Conservation (phyloP, 2,888 invertebrate genomes). For the Temnothorax rugatulus region DNA sequence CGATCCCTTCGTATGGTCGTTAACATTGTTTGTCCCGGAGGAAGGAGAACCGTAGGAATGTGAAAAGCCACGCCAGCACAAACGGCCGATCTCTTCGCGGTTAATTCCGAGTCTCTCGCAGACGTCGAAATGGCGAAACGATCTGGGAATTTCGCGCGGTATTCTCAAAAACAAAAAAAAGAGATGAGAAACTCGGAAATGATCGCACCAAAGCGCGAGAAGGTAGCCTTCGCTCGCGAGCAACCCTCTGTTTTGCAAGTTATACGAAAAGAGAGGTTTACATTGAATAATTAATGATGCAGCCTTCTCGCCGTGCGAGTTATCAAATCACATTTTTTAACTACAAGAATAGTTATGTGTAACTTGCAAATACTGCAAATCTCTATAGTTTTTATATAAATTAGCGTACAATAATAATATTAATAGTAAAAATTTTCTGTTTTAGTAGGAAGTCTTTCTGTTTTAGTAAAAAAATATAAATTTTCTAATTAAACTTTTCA, state of each 20-base stretch:
- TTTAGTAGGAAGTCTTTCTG: background rate
- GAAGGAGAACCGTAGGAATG: constrained; percentile 72
- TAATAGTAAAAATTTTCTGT: background rate
- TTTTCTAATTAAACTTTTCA: background rate
- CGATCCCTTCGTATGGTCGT: constrained; percentile 76
- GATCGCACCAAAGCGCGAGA: background rate
- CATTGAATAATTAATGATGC: background rate
- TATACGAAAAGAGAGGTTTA: background rate
- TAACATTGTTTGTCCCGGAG: constrained; percentile 78
- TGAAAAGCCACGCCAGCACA: constrained; percentile 74
- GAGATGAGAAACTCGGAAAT: background rate
- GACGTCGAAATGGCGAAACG: constrained; percentile 28
- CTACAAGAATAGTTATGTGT: background rate
- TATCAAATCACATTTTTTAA: background rate
- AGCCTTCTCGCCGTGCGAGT: background rate
- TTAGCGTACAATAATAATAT: background rate
- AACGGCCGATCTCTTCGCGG: constrained; percentile 59
- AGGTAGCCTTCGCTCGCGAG: background rate
- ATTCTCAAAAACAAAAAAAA: background rate
- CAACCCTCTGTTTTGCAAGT: background rate
- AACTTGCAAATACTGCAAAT: background rate
- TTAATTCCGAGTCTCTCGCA: constrained; percentile 58
- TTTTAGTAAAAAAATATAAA: background rate
- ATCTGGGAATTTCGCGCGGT: constrained; percentile 11
- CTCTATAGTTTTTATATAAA: background rate